A percentile compares a stretch with the other conserved stretches of the same genome.
Conservation (phyloP, 2,797 vertebrate genomes). For the Sebastes steindachneri region DNA sequence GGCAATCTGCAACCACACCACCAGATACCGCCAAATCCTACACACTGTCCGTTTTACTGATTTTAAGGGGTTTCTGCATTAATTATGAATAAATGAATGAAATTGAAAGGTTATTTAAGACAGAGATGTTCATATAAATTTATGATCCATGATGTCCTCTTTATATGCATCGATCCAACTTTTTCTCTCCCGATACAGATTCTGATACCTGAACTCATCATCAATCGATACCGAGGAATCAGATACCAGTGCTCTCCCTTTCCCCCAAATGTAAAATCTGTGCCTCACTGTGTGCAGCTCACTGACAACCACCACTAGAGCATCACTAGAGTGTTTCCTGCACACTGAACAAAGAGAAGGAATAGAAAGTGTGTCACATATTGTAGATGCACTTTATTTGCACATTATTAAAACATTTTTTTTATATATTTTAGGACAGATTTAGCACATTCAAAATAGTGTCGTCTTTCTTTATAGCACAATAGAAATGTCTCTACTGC, state of each 20-base stretch:
- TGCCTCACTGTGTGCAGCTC: neutral
- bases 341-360: neutral
- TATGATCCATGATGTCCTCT: neutral
- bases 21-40: too few species aligned
- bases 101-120: neutral
- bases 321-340: neutral
- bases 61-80: neutral
- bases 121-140: neutral
- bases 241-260: neutral
- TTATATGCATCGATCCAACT: neutral
- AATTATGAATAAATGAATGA: neutral
- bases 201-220: neutral
- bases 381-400: slow-evolving; percentile 6
- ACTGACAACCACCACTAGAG: neutral
- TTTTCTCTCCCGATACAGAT: too few species aligned
- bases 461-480: neutral
- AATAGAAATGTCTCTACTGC: neutral
- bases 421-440: neutral
- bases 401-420: neutral
- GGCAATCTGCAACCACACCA: too few species aligned
- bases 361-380: neutral
- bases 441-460: neutral
- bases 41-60: neutral
- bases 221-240: neutral
- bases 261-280: neutral